Conservation (phyloP, 1,140 invertebrate species). For the Ostrea edulis region DNA sequence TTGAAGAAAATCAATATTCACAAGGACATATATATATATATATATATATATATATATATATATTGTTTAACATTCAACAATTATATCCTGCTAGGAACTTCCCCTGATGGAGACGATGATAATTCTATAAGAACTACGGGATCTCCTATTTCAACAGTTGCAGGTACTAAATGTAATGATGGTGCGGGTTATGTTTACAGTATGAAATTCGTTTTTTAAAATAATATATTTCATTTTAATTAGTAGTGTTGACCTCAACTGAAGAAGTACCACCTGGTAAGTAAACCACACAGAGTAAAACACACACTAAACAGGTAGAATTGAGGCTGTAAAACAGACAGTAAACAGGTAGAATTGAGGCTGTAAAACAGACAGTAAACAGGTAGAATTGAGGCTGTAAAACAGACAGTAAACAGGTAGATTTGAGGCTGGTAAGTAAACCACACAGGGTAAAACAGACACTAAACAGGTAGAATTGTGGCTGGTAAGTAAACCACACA, state of each 20-base stretch:
- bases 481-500: background rate
- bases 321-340: background rate
- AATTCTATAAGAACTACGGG: background rate
- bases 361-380: background rate
- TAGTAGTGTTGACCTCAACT: background rate
- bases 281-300: background rate
- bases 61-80: background rate
- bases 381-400: background rate
- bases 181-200: too few species aligned
- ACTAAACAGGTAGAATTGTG: too few species aligned
- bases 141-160: background rate
- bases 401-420: background rate
- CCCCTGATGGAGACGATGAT: background rate
- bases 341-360: too few species aligned
- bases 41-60: too few species aligned
- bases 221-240: background rate
- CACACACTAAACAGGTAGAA: too few species aligned
- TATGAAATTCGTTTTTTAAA: too few species aligned
- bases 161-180: background rate
- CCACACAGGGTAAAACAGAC: background rate
- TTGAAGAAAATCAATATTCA: too few species aligned
- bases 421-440: background rate
- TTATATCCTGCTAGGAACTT: background rate
- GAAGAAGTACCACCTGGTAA: slow-evolving; percentile 2
- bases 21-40: too few species aligned